Evolutionary conservation across 1,140 invertebrate species (phyloP).

Genomic region (Drosophila parvula): DNA sequence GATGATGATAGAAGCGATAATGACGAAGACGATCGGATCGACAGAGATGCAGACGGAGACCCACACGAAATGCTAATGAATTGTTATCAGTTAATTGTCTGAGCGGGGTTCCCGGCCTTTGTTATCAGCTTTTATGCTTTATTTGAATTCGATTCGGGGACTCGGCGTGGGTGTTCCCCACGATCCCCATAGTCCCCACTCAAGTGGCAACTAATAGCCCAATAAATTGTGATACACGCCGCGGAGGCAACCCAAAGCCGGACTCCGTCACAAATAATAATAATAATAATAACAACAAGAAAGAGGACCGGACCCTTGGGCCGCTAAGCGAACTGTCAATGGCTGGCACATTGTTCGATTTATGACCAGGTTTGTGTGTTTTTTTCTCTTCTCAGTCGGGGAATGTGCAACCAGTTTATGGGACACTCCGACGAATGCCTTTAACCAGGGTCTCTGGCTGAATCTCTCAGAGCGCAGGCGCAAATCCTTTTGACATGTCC

Average conservation of each 20-base stretch:
- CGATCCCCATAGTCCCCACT: conserved; percentile 38
- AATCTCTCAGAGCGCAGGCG: conserved; percentile 26
- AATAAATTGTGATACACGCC: conserved; percentile 62
- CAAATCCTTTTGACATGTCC: conserved; percentile 71
- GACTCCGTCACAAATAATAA: conserved; percentile 13
- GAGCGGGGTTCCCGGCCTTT: conserved; percentile 37
- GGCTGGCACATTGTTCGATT: conserved; percentile 63
- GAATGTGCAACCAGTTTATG: conserved; percentile 61
- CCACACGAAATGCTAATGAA: conserved; percentile 74
- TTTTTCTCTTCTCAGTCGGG: background rate
- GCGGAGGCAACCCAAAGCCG: conserved; percentile 22
- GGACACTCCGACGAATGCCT: conserved; percentile 16
- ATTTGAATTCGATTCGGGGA: conserved; percentile 57
- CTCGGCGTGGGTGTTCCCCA: conserved; percentile 64
- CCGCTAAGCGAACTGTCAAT: conserved; percentile 60
- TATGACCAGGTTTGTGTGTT: conserved; percentile 37
- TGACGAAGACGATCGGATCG: conserved; percentile 16
- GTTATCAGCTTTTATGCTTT: conserved; percentile 70
- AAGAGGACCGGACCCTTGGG: conserved; percentile 32
- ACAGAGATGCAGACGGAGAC: conserved; percentile 23
- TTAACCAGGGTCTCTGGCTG: background rate
- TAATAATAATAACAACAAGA: conserved; percentile 8
- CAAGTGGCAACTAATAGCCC: conserved; percentile 76
- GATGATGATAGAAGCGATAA: conserved; percentile 25
- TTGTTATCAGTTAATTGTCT: conserved; percentile 74